Evolutionary conservation across 2,888 invertebrate genomes (phyloP).

Genomic region (Therioaphis trifolii): DNA sequence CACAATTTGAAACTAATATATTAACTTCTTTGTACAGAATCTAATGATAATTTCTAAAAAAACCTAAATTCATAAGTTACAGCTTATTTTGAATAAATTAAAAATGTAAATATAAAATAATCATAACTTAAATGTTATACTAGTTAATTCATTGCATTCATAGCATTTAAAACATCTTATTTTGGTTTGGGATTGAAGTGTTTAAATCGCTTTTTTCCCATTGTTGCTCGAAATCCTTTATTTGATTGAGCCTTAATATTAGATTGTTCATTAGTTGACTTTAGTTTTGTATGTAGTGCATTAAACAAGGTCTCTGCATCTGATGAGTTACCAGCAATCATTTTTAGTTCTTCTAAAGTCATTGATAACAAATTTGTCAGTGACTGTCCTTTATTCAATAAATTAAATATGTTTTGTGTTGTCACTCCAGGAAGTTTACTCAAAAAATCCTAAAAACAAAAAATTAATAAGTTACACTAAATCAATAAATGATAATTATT

Average conservation of each 20-base stretch:
- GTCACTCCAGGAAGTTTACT: slow-evolving; percentile 88
- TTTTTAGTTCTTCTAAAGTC: slow-evolving; percentile 76
- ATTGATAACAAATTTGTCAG: slow-evolving; percentile 73
- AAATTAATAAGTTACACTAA: background rate
- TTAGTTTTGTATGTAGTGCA: slow-evolving; percentile 73
- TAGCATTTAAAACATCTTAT: background rate
- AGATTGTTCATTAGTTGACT: slow-evolving; percentile 24
- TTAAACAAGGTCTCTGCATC: slow-evolving; percentile 79
- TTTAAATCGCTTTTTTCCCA: slow-evolving; percentile 49
- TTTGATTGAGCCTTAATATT: slow-evolving; percentile 8
- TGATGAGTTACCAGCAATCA: slow-evolving; percentile 78
- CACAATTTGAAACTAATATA: too few relatives aligned
- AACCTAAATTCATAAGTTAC: too few relatives aligned
- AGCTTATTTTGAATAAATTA: too few relatives aligned
- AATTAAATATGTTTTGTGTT: slow-evolving; percentile 82
- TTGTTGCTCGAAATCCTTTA: slow-evolving; percentile 49
- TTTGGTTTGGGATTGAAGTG: slow-evolving; percentile 28
- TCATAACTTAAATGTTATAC: too few relatives aligned
- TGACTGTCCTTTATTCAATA: slow-evolving; percentile 77
- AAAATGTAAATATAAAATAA: too few relatives aligned
- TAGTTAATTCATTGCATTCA: too few relatives aligned
- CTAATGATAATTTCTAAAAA: too few relatives aligned
- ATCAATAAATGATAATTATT: background rate
- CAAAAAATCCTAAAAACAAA: slow-evolving; percentile 80
- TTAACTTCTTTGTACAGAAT: too few relatives aligned